These are phyloP conservation scores for Alviniconcha marisindica DNA, from an alignment of 1,140 invertebrate species.

Conservation along the genomic window DNA sequence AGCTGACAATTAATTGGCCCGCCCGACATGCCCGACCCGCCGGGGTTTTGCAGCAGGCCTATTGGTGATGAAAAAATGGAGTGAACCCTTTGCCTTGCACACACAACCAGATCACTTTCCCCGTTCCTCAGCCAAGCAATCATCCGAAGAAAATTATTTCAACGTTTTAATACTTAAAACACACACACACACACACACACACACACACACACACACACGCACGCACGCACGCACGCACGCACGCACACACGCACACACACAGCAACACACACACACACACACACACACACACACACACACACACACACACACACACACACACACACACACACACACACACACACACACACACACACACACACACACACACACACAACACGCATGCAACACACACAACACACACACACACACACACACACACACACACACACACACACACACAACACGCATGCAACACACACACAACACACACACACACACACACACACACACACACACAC, in stretches of 20 bases:
- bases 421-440: not conserved
- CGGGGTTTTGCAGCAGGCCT: no score
- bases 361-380: not conserved
- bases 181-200: no score
- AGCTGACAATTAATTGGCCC: not conserved
- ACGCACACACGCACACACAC: no score
- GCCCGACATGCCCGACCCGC: not conserved
- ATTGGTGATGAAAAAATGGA: no score
- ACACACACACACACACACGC: not conserved
- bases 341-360: constrained; percentile 22
- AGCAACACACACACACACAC: not conserved
- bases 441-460: no score
- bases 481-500: no score
- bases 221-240: not conserved
- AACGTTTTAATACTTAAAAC: no score
- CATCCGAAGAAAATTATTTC: no score
- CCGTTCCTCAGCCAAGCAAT: no score
- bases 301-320: not conserved
- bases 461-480: not conserved
- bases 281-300: not conserved
- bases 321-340: constrained; percentile 14
- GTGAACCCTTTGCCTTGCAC: no score
- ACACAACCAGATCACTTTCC: no score
- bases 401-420: not conserved
- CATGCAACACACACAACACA: not conserved